phyloP scores from a whole-genome alignment of 2,888 invertebrate species.

The Pammene fasciana region DNA sequence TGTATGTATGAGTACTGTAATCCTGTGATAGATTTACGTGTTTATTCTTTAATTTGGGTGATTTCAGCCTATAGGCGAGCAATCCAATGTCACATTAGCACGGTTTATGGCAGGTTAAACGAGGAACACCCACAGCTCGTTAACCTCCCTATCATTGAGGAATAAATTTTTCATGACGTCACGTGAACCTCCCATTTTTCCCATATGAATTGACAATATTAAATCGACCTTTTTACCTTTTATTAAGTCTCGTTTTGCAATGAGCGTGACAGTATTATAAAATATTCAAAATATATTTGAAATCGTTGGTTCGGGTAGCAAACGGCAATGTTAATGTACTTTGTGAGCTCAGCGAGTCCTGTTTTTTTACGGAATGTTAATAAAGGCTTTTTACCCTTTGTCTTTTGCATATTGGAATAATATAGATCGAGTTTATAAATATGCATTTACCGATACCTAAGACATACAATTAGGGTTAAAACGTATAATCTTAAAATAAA shows the following conservation, averaged over 20 bases:
- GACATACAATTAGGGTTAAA: too few species aligned
- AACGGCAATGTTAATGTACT: conserved; percentile 58
- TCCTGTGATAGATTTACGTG: conserved; percentile 24
- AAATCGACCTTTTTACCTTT: conserved; percentile 50
- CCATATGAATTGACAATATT: conserved; percentile 52
- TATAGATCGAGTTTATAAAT: not conserved
- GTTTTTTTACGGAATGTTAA: conserved; percentile 55
- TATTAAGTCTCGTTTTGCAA: conserved; percentile 52
- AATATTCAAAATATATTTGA: conserved; percentile 55
- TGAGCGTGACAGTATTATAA: conserved; percentile 43
- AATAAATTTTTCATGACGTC: conserved; percentile 64
- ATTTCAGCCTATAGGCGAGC: conserved; percentile 52
- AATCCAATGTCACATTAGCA: conserved; percentile 67
- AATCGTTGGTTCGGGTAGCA: conserved; percentile 52
- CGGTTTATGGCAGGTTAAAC: conserved; percentile 67
- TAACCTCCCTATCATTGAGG: conserved; percentile 68
- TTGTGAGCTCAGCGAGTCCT: conserved; percentile 44
- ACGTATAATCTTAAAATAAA: too few species aligned
- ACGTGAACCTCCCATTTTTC: conserved; percentile 53
- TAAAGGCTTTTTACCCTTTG: conserved; percentile 51
- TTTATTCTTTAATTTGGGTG: conserved; percentile 36
- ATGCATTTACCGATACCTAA: too few species aligned
- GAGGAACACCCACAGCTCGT: conserved; percentile 69
- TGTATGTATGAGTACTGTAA: not conserved
- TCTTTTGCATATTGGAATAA: conserved; percentile 41